Conservation (phyloP, 1,140 invertebrate genomes). For the Caerostris extrusa region DNA sequence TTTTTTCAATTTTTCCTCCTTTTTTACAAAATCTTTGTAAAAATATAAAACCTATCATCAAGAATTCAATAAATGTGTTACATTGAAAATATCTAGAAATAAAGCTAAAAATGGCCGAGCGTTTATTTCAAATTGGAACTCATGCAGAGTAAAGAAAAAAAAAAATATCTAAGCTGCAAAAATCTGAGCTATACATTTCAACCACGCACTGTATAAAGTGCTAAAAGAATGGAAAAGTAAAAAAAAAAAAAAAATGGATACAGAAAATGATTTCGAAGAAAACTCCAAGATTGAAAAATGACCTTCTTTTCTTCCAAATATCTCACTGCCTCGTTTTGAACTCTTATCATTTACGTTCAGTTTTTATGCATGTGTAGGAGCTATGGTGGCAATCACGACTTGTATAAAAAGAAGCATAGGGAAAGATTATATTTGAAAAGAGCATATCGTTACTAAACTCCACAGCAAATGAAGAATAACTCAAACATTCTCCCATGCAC, state of each 20-base stretch:
- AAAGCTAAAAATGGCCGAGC: neutral
- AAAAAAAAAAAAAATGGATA: neutral
- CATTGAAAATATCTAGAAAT: constrained; percentile 25
- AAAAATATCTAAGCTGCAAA: neutral
- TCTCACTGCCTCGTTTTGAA: neutral
- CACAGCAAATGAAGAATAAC: too few species aligned
- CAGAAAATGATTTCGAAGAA: constrained; percentile 45
- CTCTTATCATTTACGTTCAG: neutral
- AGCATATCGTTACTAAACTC: too few species aligned
- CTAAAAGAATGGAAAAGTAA: neutral
- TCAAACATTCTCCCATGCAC: too few species aligned
- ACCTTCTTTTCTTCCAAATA: neutral
- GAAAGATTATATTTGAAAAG: too few species aligned
- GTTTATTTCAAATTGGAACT: constrained; percentile 52
- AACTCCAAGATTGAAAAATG: constrained; percentile 55
- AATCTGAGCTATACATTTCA: constrained; percentile 30
- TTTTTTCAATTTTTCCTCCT: neutral
- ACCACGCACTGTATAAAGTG: neutral
- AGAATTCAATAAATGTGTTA: neutral
- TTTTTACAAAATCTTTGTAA: neutral
- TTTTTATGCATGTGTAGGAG: neutral
- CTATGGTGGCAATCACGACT: neutral
- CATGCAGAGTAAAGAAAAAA: constrained; percentile 8
- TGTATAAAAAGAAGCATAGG: neutral
- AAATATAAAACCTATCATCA: neutral